Evolutionary conservation across 2,113 vertebrate species (phyloP), one percentile per base, ranked within the genome.

Genomic region (Syngnathus floridae): DNA sequence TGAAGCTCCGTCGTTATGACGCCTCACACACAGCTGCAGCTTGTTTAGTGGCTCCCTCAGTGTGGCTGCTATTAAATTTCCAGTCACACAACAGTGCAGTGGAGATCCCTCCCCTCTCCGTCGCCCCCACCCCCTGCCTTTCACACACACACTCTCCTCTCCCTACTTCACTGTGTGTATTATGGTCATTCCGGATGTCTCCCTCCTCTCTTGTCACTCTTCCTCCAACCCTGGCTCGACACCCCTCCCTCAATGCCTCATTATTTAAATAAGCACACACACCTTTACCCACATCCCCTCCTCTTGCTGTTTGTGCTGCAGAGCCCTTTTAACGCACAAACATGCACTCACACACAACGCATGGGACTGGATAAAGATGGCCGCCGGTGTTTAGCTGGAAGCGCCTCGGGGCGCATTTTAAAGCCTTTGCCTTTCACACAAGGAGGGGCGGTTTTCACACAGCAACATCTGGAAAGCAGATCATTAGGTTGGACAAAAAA

Each of bases 51-150:
- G 59, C 59, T 61, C 59, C 38, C 38, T 61, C 59, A 43, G 38
- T 43, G 59, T 61, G 59, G 59, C 38, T 43, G 59, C 59, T 84
- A 91, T 91, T 92, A 92, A 92, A 90, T 93, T 92, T 92, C 91
- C 81, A 92, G 92, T 92, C 92, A 92, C 91, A 92, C 92, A 90
- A 90, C 91, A 91, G 91, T 92, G 92, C 92, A 92, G 92, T 92
- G 88, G 86, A 91, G 87, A 90, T 90, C 87, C 88, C 89, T 90
- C 88, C 86, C 87, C 84, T 78, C 69, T 19, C 65, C 59, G n/a
- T 71, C 69, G 67, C 61, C 62, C 65, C 21, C 41, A 22, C 46
- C 68, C 65, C 57, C 31, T 58, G 60, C 41, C 54, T 56, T 69
- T 65, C 66, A 67, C 60, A 9, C 52, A 37, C 64, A 63, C 62